Conservation (phyloP, 2,797 vertebrate species). For the Arrhamphus sclerolepis region DNA sequence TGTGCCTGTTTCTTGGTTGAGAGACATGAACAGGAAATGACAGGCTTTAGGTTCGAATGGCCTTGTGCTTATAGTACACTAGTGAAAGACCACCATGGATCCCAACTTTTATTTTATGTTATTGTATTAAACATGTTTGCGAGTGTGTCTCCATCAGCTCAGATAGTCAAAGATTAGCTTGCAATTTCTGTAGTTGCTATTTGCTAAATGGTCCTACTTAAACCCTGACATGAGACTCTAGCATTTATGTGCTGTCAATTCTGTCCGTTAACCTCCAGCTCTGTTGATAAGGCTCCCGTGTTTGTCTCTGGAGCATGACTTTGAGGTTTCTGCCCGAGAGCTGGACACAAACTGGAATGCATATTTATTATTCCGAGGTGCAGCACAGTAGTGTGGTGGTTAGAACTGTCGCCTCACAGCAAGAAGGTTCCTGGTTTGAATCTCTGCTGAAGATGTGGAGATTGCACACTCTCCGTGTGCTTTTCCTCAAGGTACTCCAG, state of each 20-base stretch:
- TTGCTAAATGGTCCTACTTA: constrained; percentile 7
- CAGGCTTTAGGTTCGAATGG: no score
- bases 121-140: no score
- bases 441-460: not conserved
- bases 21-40: not conserved
- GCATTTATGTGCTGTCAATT: constrained; percentile 33
- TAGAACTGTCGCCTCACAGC: not conserved
- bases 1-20: constrained; percentile 26
- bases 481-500: not conserved
- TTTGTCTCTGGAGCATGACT: constrained; percentile 37
- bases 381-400: not conserved
- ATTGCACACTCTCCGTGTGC: not conserved
- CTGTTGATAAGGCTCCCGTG: constrained; percentile 46
- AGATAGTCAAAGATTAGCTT: constrained; percentile 12
- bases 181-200: constrained; percentile 16
- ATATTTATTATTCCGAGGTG: constrained; percentile 13
- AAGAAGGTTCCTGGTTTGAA: not conserved
- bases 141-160: no score
- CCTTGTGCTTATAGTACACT: no score
- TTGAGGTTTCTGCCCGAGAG: not conserved
- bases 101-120: no score
- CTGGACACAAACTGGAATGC: constrained; percentile 30
- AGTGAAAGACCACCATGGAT: no score
- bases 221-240: constrained; percentile 22
- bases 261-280: constrained; percentile 33